Conservation (phyloP, 2,797 vertebrate genomes). For the Salmo trutta region DNA sequence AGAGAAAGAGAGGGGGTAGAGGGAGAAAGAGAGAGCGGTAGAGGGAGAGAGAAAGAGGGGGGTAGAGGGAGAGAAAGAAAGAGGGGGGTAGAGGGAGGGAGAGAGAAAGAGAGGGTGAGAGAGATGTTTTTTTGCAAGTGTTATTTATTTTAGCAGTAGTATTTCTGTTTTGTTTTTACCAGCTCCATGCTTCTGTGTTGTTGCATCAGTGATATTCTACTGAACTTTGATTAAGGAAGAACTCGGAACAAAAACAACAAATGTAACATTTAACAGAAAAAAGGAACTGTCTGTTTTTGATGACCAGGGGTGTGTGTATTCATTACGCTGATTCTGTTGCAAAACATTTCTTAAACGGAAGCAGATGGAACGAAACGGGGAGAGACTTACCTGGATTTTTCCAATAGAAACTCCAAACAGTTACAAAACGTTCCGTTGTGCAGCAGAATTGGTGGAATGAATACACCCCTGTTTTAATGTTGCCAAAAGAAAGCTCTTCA, state of each 20-base stretch:
- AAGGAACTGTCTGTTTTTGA: conserved; percentile 7
- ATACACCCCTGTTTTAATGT: conserved; percentile 22
- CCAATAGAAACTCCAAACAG: too few species aligned
- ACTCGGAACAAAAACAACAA: not conserved
- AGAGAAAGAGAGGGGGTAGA: too few species aligned
- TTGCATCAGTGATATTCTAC: conserved; percentile 21
- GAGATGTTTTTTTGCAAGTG: not conserved
- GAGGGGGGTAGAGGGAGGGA: too few species aligned
- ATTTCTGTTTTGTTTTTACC: conserved; percentile 4
- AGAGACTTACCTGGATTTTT: too few species aligned
- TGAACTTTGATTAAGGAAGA: conserved; percentile 8
- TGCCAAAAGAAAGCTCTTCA: conserved; percentile 40
- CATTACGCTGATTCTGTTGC: too few species aligned
- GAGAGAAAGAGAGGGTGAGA: too few species aligned
- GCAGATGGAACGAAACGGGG: too few species aligned
- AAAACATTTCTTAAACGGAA: too few species aligned
- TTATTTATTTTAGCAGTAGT: not conserved
- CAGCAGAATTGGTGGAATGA: too few species aligned
- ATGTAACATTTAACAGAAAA: not conserved
- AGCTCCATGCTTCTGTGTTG: not conserved
- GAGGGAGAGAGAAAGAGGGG: too few species aligned
- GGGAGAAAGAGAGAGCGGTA: rapidly evolving
- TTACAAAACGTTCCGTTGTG: too few species aligned
- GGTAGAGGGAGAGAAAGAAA: too few species aligned
- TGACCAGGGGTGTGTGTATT: not conserved